A percentile compares a stretch with the other conserved stretches of the same genome.
Evolutionary conservation across 2,888 invertebrate species (phyloP).

Genomic region (Noctua janthina): DNA sequence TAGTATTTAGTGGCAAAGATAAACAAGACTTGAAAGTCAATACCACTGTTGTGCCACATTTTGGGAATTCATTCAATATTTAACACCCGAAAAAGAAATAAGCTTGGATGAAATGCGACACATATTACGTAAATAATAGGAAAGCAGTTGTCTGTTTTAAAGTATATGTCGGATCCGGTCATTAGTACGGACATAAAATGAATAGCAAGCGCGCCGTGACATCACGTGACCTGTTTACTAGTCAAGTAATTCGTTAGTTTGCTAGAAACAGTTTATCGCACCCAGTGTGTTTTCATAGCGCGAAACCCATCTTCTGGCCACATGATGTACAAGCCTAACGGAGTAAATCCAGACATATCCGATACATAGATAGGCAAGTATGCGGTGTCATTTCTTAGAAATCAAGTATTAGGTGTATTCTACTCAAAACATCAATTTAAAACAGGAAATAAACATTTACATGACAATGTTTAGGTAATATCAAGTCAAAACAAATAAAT

Average conservation of each 20-base stretch:
- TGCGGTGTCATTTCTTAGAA: neutral
- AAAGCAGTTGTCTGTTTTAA: neutral
- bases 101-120: neutral
- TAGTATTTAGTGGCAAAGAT: conserved; percentile 24
- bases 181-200: too few species aligned
- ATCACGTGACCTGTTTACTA: too few species aligned
- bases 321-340: too few species aligned
- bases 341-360: too few species aligned
- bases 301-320: too few species aligned
- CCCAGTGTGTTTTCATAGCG: too few species aligned
- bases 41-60: neutral
- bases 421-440: conserved; percentile 24
- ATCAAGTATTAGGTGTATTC: neutral
- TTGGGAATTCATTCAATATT: conserved; percentile 2
- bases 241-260: too few species aligned
- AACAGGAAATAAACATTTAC: conserved; percentile 40
- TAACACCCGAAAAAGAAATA: neutral
- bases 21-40: conserved; percentile 1
- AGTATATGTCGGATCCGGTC: too few species aligned
- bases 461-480: conserved; percentile 43
- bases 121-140: too few species aligned
- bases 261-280: too few species aligned
- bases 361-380: too few species aligned
- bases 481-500: conserved; percentile 57
- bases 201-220: too few species aligned